Evolutionary conservation across 1,140 invertebrate species (phyloP), one percentile per base, ranked within the genome.

Genomic region (Diachasma alloeum): DNA sequence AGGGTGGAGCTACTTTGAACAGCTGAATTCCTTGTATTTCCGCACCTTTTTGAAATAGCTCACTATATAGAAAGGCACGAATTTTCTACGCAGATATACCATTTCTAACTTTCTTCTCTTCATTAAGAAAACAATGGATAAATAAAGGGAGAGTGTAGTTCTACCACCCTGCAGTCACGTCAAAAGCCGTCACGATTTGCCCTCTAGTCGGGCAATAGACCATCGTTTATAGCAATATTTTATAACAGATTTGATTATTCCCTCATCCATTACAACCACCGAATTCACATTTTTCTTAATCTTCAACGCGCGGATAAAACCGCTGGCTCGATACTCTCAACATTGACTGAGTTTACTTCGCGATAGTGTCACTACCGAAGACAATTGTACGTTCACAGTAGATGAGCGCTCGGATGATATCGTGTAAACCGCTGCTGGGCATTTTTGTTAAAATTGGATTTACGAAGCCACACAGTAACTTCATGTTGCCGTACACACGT

Each of bases 41-140:
- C 22, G 76, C 42, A 87, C 86, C 86, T 88, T 88, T 78, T 82
- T 89, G 73, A 89, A 88, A 75, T 88, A 87, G 75, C 80, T 81
- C 68, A 82, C 74, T 68, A 86, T 82, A 78, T 86, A 79, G 59
- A 80, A 76, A 1, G 83, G 79, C 10, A 79, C 78, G 17, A 86
- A 74, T 80, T 84, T 89, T 75, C 69, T 84, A 69, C 78, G 75
- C 36, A 84, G 68, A 80, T 87, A 83, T 22, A 87, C 84, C 86
- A 84, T 86, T 67, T 75, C 79, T 78, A 77, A 72, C 19, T 39
- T 46, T 63, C 63, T 75, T 22, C 17, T 31, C 46, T 42, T 74
- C 46, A 74, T 72, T 37, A 37, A 68, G 44, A 53, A 46, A 17
- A 42, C 0, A 67, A 63, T 70, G 19, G 26, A 31, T 31, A 37